Evolutionary conservation across 2,113 vertebrate species (phyloP), one percentile per base, ranked within the genome.

Genomic region (Oncorhynchus gorbuscha): DNA sequence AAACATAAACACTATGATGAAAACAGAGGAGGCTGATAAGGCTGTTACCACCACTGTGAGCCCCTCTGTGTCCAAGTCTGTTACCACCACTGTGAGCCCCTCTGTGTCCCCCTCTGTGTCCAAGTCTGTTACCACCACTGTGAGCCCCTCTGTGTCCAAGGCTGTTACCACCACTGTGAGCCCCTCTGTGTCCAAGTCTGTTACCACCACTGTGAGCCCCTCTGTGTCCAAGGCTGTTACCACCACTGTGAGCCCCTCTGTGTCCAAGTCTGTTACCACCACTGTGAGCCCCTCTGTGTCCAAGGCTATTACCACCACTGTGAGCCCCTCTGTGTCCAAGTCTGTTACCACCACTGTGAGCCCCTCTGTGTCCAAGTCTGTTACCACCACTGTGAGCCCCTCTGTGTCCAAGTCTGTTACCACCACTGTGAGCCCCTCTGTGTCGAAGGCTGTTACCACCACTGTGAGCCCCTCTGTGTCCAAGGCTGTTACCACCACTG

Each of bases 1-100:
- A 74, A 94, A 93, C 9, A 45, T 45, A 11, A 45, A 45, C 39
- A 45, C 39, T 45, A 45, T 45, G n/a, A 32, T 5, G 16, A 26
- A 55, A 18, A 66, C 64, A 28, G 64, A 35, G 32, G 32, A 35
- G 5, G 32, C 32, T 35, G 32, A 35, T 35, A 35, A 35, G 32
- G 0, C 32, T 35, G 32, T 35, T 35, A 35, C 32, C 32, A 35
- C 32, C 5, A 5, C 58, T 9, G 28, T 28, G 28, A 28, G 28
- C 28, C 28, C 28, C 28, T 28, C 28, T 28, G 18, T 13, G 5
- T 18, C 18, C 0, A 35, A 35, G 55, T 1, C 55, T 20, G 51
- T 12, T 18, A 18, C 12, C 3, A 18, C 2, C 51, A 5, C 7
- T 39, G 51, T 55, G 51, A 55, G 12, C 51, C 35, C 35, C 35